Evolutionary conservation across 2,113 vertebrate genomes (phyloP).

Genomic region (Platycercus adscitus): DNA sequence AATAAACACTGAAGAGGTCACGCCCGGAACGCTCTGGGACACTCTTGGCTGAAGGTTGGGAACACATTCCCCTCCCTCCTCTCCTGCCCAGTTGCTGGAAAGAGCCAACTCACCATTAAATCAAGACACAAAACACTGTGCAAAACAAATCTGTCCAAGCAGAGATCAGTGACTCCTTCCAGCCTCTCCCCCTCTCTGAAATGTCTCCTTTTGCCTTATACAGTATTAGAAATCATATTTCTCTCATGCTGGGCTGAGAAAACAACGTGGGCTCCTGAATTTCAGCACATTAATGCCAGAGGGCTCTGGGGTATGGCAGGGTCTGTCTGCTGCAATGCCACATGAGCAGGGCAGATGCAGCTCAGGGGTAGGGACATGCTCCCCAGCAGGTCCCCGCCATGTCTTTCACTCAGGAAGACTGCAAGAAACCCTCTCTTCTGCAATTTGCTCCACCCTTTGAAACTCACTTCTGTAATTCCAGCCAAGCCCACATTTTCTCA

Average conservation of each 20-base stretch:
- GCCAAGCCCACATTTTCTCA: background rate
- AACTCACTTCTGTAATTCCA: background rate
- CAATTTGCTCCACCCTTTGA: background rate
- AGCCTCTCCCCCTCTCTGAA: background rate
- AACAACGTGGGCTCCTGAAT: accelerated
- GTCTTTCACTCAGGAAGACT: background rate
- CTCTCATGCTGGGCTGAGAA: background rate
- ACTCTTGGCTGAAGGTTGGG: conserved; percentile 33
- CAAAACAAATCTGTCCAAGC: background rate
- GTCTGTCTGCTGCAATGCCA: background rate
- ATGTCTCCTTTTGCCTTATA: background rate
- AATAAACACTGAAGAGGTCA: conserved; percentile 27
- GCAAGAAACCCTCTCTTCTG: background rate
- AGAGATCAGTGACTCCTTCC: background rate
- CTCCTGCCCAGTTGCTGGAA: conserved; percentile 9
- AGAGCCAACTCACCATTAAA: conserved; percentile 23
- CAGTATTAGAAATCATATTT: background rate
- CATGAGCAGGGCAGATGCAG: background rate
- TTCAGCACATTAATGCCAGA: background rate
- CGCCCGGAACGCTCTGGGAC: background rate
- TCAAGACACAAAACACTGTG: background rate
- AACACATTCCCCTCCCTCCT: background rate
- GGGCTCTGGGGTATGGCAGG: background rate
- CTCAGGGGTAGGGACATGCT: accelerated
- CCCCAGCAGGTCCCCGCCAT: no score